Base-by-base conservation (phyloP, 2,888 invertebrate species). In the Eustalomyia histrio region DNA sequence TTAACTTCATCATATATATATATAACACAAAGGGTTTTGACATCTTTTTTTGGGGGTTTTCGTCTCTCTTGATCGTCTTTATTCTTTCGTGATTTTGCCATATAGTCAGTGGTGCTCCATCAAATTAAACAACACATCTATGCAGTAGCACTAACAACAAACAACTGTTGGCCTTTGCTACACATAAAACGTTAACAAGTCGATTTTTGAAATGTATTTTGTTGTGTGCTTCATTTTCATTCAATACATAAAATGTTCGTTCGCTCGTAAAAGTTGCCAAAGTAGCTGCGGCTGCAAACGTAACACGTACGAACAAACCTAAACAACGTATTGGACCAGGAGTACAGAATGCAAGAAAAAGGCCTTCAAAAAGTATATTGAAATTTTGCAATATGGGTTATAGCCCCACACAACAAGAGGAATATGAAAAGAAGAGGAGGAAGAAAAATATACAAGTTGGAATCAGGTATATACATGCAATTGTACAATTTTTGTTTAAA, bases 261-360 rank as follows among this genome's bases (percentile, higher is more conserved):
- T 63, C 35, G 55, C 21, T 18, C n/a, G n/a, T n/a, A n/a, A 14
- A 29, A 29, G 17, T n/a, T 24, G 60, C 14, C 17, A 29, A 29
- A 29, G 21, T 35, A 12, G 58, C 47, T 24, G n/a, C 50, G 8
- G 21, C 52, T 57, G 47, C 47, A 43, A 29, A 50, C 76, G 68
- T 76, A 64, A 64, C 60, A 81, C 81, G 76, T 81, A 81, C 81
- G 74, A 81, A 74, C 81, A 81, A 81, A 81, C 81, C 78, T 78
- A 81, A 81, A 81, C 81, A 81, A 81, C 81, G 80, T 80, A 80
- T 83, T 69, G 47, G 17, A 68, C n/a, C 61, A 83, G 80, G 80
- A 21, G 75, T 43, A 24, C 80, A 80, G 80, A 68, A 72, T 3
- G 21, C 17, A 0, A 5, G 10, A 52, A 43, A 47, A 6, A 24